Evolutionary conservation across 2,888 invertebrate species (phyloP).

Genomic region (Tetranychus piercei): DNA sequence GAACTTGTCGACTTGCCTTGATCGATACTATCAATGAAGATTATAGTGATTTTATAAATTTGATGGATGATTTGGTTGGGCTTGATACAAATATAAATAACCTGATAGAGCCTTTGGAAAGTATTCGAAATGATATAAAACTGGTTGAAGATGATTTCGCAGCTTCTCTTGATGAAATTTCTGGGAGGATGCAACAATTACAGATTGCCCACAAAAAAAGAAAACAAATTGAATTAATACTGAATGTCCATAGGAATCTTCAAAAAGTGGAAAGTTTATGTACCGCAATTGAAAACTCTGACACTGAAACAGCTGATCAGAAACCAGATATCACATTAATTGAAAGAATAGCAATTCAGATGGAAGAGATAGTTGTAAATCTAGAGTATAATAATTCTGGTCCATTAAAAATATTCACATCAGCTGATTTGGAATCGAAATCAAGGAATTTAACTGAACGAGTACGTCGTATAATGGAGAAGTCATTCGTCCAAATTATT

Average conservation of each 20-base stretch:
- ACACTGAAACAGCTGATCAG: not conserved
- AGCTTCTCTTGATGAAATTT: not conserved
- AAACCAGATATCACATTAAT: not conserved
- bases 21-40: conserved; percentile 93
- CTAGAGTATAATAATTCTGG: not conserved
- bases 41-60: conserved; percentile 89
- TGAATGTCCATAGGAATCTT: not conserved
- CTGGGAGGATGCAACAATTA: conserved; percentile 5
- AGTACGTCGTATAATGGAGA: not conserved
- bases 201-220: not conserved
- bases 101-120: conserved; percentile 57
- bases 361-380: conserved; percentile 6
- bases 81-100: conserved; percentile 67
- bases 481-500: not conserved
- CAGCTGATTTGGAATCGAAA: not conserved
- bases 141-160: not conserved
- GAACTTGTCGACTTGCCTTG: conserved; percentile 77
- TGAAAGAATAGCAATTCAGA: conserved; percentile 12
- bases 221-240: conserved; percentile 4
- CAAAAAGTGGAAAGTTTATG: not conserved
- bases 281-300: conserved; percentile 2
- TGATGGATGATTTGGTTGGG: conserved; percentile 83
- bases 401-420: not conserved
- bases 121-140: conserved; percentile 50
- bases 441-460: not conserved